A percentile compares a stretch with the other conserved stretches of the same genome.
Evolutionary conservation across 2,113 vertebrate species (phyloP).

Genomic region (Benitochromis conjunctus): DNA sequence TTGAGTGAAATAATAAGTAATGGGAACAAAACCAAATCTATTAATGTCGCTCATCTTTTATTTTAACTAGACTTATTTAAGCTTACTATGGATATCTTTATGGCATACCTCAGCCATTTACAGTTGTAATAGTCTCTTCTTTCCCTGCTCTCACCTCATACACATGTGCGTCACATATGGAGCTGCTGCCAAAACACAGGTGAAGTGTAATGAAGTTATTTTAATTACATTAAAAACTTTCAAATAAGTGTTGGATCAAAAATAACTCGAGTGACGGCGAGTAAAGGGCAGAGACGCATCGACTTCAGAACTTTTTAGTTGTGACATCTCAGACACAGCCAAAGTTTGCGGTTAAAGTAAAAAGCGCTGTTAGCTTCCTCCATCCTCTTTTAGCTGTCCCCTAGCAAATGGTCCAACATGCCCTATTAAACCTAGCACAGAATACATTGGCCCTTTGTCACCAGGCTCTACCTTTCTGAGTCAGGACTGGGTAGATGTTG

Average conservation of each 20-base stretch:
- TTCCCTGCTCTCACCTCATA: not conserved
- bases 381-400: not conserved
- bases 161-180: not conserved
- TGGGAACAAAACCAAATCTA: not conserved
- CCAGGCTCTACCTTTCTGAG: not conserved
- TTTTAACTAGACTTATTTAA: not conserved
- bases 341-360: not conserved
- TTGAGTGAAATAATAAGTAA: not conserved
- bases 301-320: not conserved
- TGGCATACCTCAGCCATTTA: not conserved
- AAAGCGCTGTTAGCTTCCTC: not conserved
- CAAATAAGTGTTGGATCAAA: not conserved
- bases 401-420: not conserved
- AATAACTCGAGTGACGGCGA: not conserved
- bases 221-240: not conserved
- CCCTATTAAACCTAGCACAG: not conserved
- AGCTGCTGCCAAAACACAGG: not conserved
- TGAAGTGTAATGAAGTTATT: not conserved
- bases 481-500: not conserved
- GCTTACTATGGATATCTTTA: not conserved
- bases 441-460: not conserved
- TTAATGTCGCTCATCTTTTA: not conserved
- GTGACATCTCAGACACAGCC: not conserved
- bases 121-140: not conserved
- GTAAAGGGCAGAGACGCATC: accelerated